A percentile compares a stretch with the other conserved stretches of the same genome.
phyloP scores from a whole-genome alignment of 2,113 vertebrate species.

The Cervus canadensis region DNA sequence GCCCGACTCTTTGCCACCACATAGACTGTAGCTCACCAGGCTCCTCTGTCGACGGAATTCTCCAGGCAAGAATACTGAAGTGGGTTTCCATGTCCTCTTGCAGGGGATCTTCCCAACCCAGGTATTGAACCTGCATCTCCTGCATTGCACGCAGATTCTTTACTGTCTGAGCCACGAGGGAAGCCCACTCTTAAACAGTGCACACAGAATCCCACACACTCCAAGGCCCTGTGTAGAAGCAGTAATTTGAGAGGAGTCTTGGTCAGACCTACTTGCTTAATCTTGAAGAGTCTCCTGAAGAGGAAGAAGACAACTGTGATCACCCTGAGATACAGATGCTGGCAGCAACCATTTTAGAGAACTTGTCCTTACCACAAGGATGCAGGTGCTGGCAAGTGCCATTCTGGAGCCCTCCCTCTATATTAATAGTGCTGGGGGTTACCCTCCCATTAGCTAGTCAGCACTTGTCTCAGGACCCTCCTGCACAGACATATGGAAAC shows the following conservation, averaged over 20 bases:
- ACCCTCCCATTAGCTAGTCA: neutral
- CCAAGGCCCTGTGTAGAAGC: too few species aligned
- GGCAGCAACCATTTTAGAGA: neutral
- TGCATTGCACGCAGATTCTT: neutral
- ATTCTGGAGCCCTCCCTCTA: neutral
- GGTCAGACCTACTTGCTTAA: neutral
- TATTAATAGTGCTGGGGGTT: neutral
- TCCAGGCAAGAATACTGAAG: neutral
- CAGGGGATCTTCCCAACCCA: neutral
- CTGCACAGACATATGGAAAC: neutral
- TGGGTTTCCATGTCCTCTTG: neutral
- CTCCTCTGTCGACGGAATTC: neutral
- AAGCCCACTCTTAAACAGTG: neutral
- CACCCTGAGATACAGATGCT: neutral
- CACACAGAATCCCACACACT: neutral
- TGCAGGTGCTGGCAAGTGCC: neutral
- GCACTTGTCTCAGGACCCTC: neutral
- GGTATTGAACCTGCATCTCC: neutral
- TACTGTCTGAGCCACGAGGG: neutral
- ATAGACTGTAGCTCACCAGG: neutral
- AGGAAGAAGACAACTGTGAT: neutral
- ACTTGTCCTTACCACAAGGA: neutral
- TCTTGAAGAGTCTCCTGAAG: neutral
- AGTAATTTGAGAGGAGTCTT: neutral
- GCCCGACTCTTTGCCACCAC: neutral